Evolutionary conservation across 2,888 invertebrate species (phyloP).

Genomic region (Altica lythri): DNA sequence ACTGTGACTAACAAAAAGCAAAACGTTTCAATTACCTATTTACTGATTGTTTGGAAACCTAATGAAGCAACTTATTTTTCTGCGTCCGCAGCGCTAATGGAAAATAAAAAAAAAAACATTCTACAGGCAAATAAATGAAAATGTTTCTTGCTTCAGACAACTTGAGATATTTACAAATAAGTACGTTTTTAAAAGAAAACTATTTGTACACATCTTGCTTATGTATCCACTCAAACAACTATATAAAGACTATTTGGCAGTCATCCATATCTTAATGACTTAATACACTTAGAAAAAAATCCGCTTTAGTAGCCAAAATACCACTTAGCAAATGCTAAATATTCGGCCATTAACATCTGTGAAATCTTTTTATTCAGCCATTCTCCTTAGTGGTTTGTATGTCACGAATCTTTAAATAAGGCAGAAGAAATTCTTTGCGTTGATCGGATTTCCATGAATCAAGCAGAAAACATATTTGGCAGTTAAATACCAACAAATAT

Average conservation of each 20-base stretch:
- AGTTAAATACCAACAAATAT: too few species aligned
- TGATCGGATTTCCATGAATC: slow-evolving; percentile 19
- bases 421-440: slow-evolving; percentile 12
- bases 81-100: neutral
- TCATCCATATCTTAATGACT: slow-evolving; percentile 16
- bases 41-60: slow-evolving; percentile 1
- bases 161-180: neutral
- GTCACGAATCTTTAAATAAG: slow-evolving; percentile 8
- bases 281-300: slow-evolving; percentile 15
- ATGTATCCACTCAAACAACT: slow-evolving; percentile 1
- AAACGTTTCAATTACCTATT: neutral
- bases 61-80: neutral
- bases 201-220: neutral
- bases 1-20: too few species aligned
- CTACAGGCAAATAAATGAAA: slow-evolving; percentile 3
- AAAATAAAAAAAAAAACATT: neutral
- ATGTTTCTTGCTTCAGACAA: neutral
- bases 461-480: slow-evolving; percentile 12
- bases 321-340: slow-evolving; percentile 24
- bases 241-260: slow-evolving; percentile 16
- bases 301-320: slow-evolving; percentile 22
- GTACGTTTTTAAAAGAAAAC: neutral
- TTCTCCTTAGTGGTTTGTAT: slow-evolving; percentile 12
- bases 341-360: slow-evolving; percentile 22
- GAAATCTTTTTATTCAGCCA: slow-evolving; percentile 24